These are phyloP conservation scores for Drosophila incognita DNA, from an alignment of 2,888 invertebrate species.

Conservation along the genomic window DNA sequence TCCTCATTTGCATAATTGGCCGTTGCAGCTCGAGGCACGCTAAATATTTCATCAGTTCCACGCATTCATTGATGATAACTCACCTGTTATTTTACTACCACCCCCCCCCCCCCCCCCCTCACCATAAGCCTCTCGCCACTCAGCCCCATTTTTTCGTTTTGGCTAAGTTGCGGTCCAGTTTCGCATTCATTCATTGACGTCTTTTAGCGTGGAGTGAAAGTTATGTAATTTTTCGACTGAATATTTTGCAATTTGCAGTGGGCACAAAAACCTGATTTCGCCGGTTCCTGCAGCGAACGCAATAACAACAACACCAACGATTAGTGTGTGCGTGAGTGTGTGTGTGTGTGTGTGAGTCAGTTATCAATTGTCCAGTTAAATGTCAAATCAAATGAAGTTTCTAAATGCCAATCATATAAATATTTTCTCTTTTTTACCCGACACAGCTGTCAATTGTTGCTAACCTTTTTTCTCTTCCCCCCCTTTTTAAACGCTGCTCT, in stretches of 20 bases:
- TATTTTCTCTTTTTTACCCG: slow-evolving; percentile 73
- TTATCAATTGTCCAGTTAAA: slow-evolving; percentile 52
- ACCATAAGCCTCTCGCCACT: rapidly evolving
- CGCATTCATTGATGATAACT: slow-evolving; percentile 64
- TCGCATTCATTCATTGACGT: slow-evolving; percentile 69
- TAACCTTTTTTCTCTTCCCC: slow-evolving; percentile 14
- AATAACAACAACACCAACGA: neutral
- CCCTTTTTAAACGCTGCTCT: neutral
- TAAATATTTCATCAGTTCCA: slow-evolving; percentile 40
- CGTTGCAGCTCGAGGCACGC: slow-evolving; percentile 34
- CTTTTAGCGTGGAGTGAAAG: slow-evolving; percentile 69
- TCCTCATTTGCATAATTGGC: slow-evolving; percentile 63
- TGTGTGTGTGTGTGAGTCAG: slow-evolving; percentile 29
- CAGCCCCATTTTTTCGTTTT: neutral
- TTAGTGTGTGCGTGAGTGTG: slow-evolving; percentile 8
- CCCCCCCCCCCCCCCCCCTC: neutral
- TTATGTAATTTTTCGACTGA: slow-evolving; percentile 73
- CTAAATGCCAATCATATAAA: slow-evolving; percentile 79
- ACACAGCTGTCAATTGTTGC: slow-evolving; percentile 59
- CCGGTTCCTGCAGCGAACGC: slow-evolving; percentile 27
- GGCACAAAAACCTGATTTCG: slow-evolving; percentile 70
- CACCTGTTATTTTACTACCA: slow-evolving; percentile 35
- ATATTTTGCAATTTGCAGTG: slow-evolving; percentile 70
- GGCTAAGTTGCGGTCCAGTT: slow-evolving; percentile 63
- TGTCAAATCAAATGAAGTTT: slow-evolving; percentile 73